A percentile compares a stretch with the other conserved stretches of the same genome.
phyloP scores from a whole-genome alignment of 1,140 invertebrate genomes.

The Thereuonema tuberculata region DNA sequence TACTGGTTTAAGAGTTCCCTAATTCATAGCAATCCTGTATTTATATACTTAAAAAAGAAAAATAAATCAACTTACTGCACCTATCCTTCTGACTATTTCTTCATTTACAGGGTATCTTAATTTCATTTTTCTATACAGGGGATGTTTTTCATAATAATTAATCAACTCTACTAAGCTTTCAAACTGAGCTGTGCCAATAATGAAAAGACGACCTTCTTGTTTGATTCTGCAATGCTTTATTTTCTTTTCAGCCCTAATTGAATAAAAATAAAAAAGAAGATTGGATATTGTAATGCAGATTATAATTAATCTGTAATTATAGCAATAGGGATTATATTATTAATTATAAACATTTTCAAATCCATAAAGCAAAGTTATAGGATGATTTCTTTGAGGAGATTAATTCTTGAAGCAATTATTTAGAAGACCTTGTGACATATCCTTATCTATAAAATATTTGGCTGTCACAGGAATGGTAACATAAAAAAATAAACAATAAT shows the following conservation, averaged over 20 bases:
- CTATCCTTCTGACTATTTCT: conserved; percentile 48
- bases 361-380: too few species aligned
- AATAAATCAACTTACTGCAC: conserved; percentile 51
- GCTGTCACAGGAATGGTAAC: too few species aligned
- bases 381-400: too few species aligned
- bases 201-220: conserved; percentile 75
- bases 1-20: too few species aligned
- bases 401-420: too few species aligned
- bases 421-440: too few species aligned
- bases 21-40: too few species aligned
- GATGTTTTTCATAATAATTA: conserved; percentile 75
- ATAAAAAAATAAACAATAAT: too few species aligned
- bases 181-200: conserved; percentile 78
- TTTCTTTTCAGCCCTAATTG: conserved; percentile 64
- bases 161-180: conserved; percentile 88
- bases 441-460: too few species aligned
- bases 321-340: background rate
- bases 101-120: conserved; percentile 74
- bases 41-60: too few species aligned
- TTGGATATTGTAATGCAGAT: background rate
- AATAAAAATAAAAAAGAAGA: conserved; percentile 21
- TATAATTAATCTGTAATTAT: background rate
- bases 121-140: conserved; percentile 79
- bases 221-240: conserved; percentile 93
- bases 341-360: too few species aligned